These are phyloP conservation scores for Tinea trinotella DNA, from an alignment of 2,888 invertebrate genomes.

Conservation along the genomic window DNA sequence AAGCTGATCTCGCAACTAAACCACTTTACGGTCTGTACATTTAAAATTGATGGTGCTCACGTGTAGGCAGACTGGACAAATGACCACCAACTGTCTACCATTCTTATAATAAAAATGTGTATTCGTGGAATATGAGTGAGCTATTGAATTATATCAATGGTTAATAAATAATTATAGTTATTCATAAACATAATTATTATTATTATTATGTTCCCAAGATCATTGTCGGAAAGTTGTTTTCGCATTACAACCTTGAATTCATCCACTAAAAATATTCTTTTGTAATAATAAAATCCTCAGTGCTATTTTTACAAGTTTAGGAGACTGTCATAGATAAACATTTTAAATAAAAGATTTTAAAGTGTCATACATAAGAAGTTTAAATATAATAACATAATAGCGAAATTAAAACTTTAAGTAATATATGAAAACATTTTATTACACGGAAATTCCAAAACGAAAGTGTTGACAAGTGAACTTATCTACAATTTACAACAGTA, in stretches of 20 bases:
- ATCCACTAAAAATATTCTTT: background rate
- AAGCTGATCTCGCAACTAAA: no score
- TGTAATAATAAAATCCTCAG: background rate
- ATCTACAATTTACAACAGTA: background rate
- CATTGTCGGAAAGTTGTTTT: background rate
- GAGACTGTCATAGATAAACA: background rate
- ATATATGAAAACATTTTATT: background rate
- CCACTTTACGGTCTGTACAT: no score
- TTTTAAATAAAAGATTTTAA: background rate
- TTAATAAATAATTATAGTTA: no score
- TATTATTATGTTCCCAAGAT: background rate
- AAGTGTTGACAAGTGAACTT: conserved; percentile 2
- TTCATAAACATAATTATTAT: background rate
- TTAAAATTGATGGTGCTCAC: no score
- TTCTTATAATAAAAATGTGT: no score
- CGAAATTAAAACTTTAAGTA: background rate
- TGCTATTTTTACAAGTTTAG: background rate
- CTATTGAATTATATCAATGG: no score
- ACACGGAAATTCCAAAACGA: conserved; percentile 3
- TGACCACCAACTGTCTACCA: no score
- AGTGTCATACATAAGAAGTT: background rate
- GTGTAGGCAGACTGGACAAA: no score
- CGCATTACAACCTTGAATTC: background rate
- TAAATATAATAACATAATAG: background rate
- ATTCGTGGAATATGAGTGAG: no score